Base-by-base conservation (phyloP, 2,888 invertebrate genomes). In the Himalopsyche japonica region DNA sequence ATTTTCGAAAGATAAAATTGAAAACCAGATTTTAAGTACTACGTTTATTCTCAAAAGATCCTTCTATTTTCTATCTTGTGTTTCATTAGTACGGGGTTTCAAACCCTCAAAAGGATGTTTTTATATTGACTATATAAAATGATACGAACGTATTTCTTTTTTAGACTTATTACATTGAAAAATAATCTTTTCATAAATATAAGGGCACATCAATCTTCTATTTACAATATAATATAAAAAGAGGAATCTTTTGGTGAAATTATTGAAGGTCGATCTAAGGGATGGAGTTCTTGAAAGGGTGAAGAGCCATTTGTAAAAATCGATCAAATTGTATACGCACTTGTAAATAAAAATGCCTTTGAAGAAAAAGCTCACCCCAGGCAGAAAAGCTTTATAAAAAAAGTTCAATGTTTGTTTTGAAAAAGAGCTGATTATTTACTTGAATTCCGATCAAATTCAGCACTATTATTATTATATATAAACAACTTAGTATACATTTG, bases 201-300 rank as follows among this genome's bases (percentile, higher is more conserved):
- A 81, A 84, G 81, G 34, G 76, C 80, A 77, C 84, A 84, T 84
- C 84, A 84, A 84, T 84, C 84, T 84, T 81, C 77, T 80, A 84
- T 84, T 81, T 84, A 84, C 81, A 84, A 84, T 84, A 84, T 70
- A 0, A 30, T 70, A 70, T 70, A 70, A 70, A 70, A 57, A 79
- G 79, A 77, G 70, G 32, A 76, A 70, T 70, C 27, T 27, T 70
- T 70, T 70, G 70, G 70, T 70, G 70, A 30, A 70, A 70, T 70
- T 70, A 70, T 70, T 70, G 70, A 70, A 70, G 70, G 70, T 70
- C 70, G 70, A 27, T 70, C 70, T 27, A 30, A 70, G 27, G 70
- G 70, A 70, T 70, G 70, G 30, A 70, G 30, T 70, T 70, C 70
- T 27, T 70, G 27, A 70, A 70, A 70, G 70, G 70, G 70, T 70